Evolutionary conservation across 2,888 invertebrate species (phyloP), one percentile per base, ranked within the genome.

Genomic region (Polylopha cassiicola): DNA sequence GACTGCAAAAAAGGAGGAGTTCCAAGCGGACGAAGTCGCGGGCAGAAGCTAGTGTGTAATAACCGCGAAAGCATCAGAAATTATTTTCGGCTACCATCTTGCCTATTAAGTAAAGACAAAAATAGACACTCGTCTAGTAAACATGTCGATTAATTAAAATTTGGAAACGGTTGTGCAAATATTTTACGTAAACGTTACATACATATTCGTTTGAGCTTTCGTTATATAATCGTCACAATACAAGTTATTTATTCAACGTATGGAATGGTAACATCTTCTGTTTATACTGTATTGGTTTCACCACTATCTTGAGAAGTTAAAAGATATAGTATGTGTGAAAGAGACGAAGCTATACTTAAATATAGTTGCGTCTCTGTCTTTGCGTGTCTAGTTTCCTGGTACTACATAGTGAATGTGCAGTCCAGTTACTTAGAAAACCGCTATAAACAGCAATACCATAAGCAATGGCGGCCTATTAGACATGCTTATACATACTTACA

Each of bases 371-470:
- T n/a, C n/a, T n/a, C n/a, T n/a, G n/a, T n/a, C n/a, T n/a, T n/a
- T n/a, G n/a, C n/a, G n/a, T n/a, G n/a, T n/a, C n/a, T n/a, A n/a
- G n/a, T n/a, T n/a, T n/a, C n/a, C n/a, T n/a, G n/a, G n/a, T n/a
- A 23, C 23, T 23, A 11, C 11, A 10, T 9, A 11, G 9, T 11
- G 15, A 30, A 5, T 13, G 22, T 15, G 31, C 16, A 28, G 73
- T 81, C 79, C 82, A 82, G 81, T 82, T 79, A 82, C 73, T 74
- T 75, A 73, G 71, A 73, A 76, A 78, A 80, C 81, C 79, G 79
- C 81, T 82, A 82, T 73, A 78, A 76, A 77, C 73, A 75, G 62
- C 69, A 73, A 74, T 73, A 62, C 75, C 71, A 77, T 77, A 75
- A 71, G 67, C 68, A 58, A 65, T n/a, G n/a, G n/a, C n/a, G 50